Evolutionary conservation across 1,140 invertebrate species (phyloP).

Genomic region (Nylanderia fulva): DNA sequence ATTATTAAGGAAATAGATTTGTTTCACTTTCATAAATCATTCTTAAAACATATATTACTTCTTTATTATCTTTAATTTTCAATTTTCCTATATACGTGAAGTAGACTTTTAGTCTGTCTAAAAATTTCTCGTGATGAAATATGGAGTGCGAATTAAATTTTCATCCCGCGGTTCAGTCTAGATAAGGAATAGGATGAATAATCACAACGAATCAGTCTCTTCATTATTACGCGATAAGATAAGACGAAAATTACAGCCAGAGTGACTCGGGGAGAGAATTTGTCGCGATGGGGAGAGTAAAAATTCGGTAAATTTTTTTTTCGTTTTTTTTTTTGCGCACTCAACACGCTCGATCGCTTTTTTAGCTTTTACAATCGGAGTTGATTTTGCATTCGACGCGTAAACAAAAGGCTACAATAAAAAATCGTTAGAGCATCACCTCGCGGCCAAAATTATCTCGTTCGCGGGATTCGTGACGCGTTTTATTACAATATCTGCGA

Average conservation of each 20-base stretch:
- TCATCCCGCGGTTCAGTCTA: constrained; percentile 41
- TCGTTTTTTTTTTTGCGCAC: background rate
- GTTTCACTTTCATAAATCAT: background rate
- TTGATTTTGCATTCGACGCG: background rate
- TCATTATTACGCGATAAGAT: constrained; percentile 33
- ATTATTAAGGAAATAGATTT: background rate
- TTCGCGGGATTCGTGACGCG: background rate
- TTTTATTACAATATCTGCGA: constrained; percentile 32
- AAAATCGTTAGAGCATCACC: background rate
- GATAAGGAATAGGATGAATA: constrained; percentile 33
- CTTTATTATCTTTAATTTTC: background rate
- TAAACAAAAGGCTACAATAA: constrained; percentile 1
- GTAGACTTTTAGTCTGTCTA: background rate
- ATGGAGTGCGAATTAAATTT: constrained; percentile 32
- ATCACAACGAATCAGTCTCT: background rate
- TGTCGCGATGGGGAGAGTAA: background rate
- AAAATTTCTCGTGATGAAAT: constrained; percentile 12
- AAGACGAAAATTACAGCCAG: constrained; percentile 10
- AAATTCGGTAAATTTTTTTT: no score
- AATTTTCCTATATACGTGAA: background rate
- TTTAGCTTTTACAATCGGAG: background rate
- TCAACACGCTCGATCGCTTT: background rate
- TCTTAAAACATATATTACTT: background rate
- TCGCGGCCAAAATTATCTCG: constrained; percentile 35
- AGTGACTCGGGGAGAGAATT: background rate